These are phyloP conservation scores for Campoletis raptor DNA, from an alignment of 2,888 invertebrate genomes.

Conservation along the genomic window DNA sequence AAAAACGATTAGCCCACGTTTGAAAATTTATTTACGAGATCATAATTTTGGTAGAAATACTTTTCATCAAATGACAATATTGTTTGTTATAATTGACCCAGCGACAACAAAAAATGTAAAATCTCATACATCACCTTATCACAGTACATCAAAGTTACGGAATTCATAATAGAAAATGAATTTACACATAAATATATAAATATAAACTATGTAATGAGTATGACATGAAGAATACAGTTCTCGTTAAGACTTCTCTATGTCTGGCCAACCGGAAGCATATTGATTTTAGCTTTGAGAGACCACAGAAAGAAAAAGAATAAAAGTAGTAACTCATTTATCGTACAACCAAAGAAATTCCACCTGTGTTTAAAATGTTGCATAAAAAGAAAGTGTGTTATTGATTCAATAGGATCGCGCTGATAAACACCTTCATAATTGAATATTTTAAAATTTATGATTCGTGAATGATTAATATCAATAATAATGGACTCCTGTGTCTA, in stretches of 20 bases:
- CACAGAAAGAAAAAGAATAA: slow-evolving; percentile 54
- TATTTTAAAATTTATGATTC: slow-evolving; percentile 17
- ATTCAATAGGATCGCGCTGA: slow-evolving; percentile 11
- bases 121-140: background rate
- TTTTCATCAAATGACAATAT: background rate
- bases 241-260: slow-evolving; percentile 62
- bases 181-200: slow-evolving; percentile 22
- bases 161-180: background rate
- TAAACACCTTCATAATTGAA: slow-evolving; percentile 8
- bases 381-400: background rate
- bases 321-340: slow-evolving; percentile 67
- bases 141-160: too few relatives aligned
- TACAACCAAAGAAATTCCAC: slow-evolving; percentile 44
- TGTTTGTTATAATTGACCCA: too few relatives aligned
- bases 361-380: slow-evolving; percentile 33
- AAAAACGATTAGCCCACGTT: background rate
- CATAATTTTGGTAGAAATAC: background rate
- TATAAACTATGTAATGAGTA: slow-evolving; percentile 15
- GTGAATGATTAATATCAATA: slow-evolving; percentile 25
- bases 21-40: background rate
- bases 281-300: slow-evolving; percentile 69
- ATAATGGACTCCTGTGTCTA: background rate
- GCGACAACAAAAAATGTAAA: background rate
- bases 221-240: slow-evolving; percentile 44
- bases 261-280: slow-evolving; percentile 66